Evolutionary conservation across 2,113 vertebrate species (phyloP).

Genomic region (Macroglossus sobrinus): DNA sequence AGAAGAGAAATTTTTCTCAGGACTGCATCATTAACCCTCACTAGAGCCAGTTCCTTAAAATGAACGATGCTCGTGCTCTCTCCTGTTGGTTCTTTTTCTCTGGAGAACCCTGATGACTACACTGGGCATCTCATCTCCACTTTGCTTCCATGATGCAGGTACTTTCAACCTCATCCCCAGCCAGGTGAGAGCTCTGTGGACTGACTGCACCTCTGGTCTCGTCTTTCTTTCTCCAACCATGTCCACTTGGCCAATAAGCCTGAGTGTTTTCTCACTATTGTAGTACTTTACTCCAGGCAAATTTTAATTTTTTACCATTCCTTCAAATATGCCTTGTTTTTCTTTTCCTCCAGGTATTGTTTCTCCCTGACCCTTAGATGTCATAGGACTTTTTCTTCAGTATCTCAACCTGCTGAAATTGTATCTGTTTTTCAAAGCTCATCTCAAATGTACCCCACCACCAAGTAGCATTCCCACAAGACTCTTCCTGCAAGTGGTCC

Average conservation of each 20-base stretch:
- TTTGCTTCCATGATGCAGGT: not conserved
- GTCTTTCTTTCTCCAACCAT: not conserved
- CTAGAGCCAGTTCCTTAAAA: not conserved
- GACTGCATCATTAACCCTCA: not conserved
- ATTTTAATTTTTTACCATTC: not conserved
- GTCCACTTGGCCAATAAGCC: not conserved
- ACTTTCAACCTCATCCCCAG: not conserved
- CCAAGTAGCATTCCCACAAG: not conserved
- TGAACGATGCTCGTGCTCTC: too few relatives aligned
- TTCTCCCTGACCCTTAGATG: not conserved
- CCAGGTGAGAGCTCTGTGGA: too few relatives aligned
- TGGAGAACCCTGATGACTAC: not conserved
- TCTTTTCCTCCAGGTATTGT: not conserved
- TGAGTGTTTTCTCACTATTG: not conserved
- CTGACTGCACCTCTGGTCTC: not conserved
- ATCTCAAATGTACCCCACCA: accelerated
- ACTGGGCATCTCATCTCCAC: not conserved
- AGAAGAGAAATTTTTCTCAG: not conserved
- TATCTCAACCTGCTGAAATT: not conserved
- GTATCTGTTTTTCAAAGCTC: not conserved
- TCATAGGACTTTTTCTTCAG: not conserved
- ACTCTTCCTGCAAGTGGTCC: not conserved
- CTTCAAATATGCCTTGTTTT: not conserved
- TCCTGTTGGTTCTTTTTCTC: not conserved
- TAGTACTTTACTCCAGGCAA: not conserved